Evolutionary conservation across 2,797 vertebrate genomes (phyloP).

Genomic region (Crocodylus rhombifer): DNA sequence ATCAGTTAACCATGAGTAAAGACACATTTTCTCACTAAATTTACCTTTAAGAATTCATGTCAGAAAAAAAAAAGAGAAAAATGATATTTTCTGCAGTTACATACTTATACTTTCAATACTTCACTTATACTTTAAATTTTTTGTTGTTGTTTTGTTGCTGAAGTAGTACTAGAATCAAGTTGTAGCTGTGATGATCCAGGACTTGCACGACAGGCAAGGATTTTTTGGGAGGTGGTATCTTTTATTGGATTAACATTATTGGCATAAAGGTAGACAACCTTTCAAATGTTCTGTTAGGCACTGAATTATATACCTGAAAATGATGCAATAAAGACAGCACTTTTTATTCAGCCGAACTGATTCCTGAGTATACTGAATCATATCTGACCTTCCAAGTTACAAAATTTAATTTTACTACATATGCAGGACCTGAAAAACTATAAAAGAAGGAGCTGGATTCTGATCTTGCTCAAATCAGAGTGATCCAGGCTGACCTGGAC

Average conservation of each 20-base stretch:
- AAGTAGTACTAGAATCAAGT: too few relatives aligned
- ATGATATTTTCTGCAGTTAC: too few relatives aligned
- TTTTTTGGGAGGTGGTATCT: too few relatives aligned
- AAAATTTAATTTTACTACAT: neutral
- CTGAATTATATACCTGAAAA: neutral
- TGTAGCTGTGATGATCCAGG: too few relatives aligned
- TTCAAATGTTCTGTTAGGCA: too few relatives aligned
- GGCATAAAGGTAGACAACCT: too few relatives aligned
- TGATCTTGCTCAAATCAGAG: neutral
- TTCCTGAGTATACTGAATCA: neutral
- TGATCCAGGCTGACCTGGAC: too few relatives aligned
- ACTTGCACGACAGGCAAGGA: too few relatives aligned
- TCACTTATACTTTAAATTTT: neutral
- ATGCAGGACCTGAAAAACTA: neutral
- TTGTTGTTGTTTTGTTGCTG: neutral
- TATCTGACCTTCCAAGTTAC: neutral
- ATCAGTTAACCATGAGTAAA: accelerated
- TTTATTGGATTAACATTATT: too few relatives aligned
- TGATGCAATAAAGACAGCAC: accelerated
- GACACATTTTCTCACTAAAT: accelerated
- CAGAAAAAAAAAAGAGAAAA: neutral
- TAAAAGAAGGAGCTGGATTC: neutral
- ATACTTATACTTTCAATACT: neutral
- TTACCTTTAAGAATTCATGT: too few relatives aligned
- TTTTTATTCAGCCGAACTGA: neutral